phyloP scores from a whole-genome alignment of 2,888 invertebrate genomes.

The Philonicus albiceps region DNA sequence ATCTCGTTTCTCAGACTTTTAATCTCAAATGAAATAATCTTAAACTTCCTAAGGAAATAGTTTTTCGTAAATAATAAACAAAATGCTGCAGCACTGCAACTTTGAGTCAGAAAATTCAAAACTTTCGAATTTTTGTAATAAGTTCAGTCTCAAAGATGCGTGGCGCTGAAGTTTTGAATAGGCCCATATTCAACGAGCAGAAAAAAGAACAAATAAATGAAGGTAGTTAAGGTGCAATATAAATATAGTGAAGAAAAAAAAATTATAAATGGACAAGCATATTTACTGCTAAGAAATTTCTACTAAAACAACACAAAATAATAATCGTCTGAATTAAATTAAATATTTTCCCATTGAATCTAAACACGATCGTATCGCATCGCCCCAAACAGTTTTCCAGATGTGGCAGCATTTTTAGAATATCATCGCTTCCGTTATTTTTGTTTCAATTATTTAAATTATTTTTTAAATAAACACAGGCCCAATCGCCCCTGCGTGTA shows the following conservation, averaged over 20 bases:
- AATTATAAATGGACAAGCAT: background rate
- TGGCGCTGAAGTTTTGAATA: background rate
- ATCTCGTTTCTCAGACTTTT: background rate
- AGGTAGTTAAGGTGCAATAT: background rate
- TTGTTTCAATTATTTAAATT: background rate
- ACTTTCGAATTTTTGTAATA: background rate
- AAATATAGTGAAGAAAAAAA: background rate
- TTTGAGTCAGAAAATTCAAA: background rate
- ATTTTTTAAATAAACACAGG: background rate
- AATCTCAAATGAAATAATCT: background rate
- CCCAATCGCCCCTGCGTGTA: background rate
- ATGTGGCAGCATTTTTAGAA: background rate
- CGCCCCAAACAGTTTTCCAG: background rate
- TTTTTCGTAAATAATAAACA: background rate
- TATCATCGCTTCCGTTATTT: background rate
- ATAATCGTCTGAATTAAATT: background rate
- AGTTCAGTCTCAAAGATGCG: background rate
- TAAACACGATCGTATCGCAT: background rate
- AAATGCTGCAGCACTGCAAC: background rate
- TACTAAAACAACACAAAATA: background rate
- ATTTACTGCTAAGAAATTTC: background rate
- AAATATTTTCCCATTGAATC: background rate
- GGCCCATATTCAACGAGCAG: background rate
- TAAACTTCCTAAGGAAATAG: background rate
- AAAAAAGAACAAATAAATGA: background rate